These are phyloP conservation scores for Tanypteryx hageni DNA, from an alignment of 2,888 invertebrate species.

Conservation along the genomic window DNA sequence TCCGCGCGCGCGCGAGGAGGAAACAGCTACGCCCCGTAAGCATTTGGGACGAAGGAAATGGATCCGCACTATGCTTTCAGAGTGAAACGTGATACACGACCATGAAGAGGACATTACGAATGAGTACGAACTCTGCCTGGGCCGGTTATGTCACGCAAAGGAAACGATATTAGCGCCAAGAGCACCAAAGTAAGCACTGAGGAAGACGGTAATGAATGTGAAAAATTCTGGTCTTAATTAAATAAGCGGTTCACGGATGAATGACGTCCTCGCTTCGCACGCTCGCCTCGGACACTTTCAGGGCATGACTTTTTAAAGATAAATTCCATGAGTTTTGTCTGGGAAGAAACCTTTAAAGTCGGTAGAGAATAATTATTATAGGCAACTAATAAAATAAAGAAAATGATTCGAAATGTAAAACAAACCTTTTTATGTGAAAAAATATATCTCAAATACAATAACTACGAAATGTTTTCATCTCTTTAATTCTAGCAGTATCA, in stretches of 20 bases:
- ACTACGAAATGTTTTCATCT: no score
- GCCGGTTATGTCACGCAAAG: background rate
- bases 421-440: no score
- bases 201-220: background rate
- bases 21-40: slow-evolving; percentile 4
- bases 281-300: no score
- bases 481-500: no score
- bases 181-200: background rate
- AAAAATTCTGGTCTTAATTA: slow-evolving; percentile 1
- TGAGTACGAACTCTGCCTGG: background rate
- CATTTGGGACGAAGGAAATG: background rate
- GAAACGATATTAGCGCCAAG: background rate
- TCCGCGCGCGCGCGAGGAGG: no score
- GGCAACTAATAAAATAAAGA: no score
- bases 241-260: background rate
- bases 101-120: background rate
- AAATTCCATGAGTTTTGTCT: no score
- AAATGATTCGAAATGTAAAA: no score
- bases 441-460: no score
- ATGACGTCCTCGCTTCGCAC: background rate
- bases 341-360: no score
- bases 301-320: no score
- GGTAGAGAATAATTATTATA: no score
- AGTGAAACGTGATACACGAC: background rate
- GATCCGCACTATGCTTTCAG: background rate